Conservation (phyloP, 2,113 vertebrate species). For the Genyomyrus donnyi region DNA sequence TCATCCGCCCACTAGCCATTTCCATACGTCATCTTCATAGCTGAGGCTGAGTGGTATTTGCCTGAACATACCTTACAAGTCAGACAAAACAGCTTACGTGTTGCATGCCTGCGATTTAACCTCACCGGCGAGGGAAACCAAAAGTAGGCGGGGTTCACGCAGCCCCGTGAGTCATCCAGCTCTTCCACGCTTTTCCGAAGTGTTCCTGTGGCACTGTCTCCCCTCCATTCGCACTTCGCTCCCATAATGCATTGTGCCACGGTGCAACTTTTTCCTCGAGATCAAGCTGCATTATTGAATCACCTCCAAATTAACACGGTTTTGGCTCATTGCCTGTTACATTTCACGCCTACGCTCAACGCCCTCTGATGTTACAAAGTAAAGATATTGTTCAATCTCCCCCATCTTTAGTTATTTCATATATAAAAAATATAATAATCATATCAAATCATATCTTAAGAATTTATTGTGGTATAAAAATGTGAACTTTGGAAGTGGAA, state of each 20-base stretch:
- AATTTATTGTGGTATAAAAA: background rate
- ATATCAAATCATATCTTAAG: background rate
- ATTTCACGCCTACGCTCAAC: constrained; percentile 4
- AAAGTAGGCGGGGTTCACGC: background rate
- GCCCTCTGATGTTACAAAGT: constrained; percentile 12
- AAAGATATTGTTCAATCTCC: background rate
- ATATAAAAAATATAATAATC: background rate
- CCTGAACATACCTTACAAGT: background rate
- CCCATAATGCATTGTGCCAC: background rate
- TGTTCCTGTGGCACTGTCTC: background rate
- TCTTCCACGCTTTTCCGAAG: background rate
- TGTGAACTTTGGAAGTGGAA: background rate
- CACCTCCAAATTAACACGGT: constrained; percentile 1
- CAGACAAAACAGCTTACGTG: background rate
- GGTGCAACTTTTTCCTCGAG: background rate
- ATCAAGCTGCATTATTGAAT: background rate
- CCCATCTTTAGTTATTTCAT: background rate
- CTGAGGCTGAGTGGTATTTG: background rate
- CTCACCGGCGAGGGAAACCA: too few relatives aligned
- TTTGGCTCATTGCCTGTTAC: constrained; percentile 7
- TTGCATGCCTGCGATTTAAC: background rate
- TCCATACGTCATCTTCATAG: background rate
- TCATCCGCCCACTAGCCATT: background rate
- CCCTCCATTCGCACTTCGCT: background rate
- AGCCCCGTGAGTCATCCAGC: background rate